Percentiles rank a stretch among this genome's conserved stretches.
phyloP scores from a whole-genome alignment of 2,888 invertebrate genomes.

The Leptinotarsa rubiginosa region DNA sequence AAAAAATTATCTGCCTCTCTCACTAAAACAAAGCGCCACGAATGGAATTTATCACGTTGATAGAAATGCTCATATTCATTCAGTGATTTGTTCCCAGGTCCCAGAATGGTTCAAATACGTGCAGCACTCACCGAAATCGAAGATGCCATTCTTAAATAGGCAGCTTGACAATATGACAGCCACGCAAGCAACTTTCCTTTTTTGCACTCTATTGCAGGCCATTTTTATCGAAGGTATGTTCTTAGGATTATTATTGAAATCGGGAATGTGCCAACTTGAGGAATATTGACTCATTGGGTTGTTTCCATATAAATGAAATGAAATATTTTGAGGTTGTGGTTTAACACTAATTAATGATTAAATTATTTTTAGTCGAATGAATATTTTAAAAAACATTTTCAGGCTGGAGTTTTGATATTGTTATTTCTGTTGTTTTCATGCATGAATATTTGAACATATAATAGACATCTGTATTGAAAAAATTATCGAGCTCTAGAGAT shows the following conservation, averaged over 20 bases:
- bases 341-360: too few relatives aligned
- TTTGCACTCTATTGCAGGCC: constrained; percentile 60
- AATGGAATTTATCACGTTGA: constrained; percentile 52
- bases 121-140: constrained; percentile 59
- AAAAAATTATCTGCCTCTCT: background rate
- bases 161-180: constrained; percentile 60
- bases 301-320: background rate
- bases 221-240: constrained; percentile 57
- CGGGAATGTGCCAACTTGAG: background rate
- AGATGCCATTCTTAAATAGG: constrained; percentile 62
- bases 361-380: background rate
- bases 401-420: too few relatives aligned
- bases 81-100: constrained; percentile 59
- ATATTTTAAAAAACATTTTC: background rate
- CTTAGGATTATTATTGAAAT: background rate
- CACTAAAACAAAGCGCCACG: constrained; percentile 50
- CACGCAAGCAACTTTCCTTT: constrained; percentile 60
- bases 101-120: constrained; percentile 62
- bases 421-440: too few relatives aligned
- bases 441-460: too few relatives aligned
- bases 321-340: background rate
- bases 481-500: too few relatives aligned
- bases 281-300: background rate
- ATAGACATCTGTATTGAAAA: too few relatives aligned
- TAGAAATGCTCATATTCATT: constrained; percentile 51